Percentiles rank a stretch among this genome's conserved stretches.
phyloP scores from a whole-genome alignment of 2,113 vertebrate genomes.

The Eurypyga helias region DNA sequence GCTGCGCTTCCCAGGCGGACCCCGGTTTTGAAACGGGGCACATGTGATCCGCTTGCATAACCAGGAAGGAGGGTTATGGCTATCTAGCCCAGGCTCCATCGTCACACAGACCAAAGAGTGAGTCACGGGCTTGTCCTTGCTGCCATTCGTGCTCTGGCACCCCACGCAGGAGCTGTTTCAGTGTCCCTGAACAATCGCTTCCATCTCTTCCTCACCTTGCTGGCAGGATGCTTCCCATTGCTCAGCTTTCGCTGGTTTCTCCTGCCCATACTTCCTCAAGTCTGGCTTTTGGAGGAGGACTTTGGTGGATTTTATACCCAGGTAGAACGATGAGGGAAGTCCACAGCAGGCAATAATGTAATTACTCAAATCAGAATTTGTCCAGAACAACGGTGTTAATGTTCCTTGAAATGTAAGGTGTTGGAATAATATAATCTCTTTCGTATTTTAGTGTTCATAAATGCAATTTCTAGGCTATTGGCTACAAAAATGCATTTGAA shows the following conservation, averaged over 20 bases:
- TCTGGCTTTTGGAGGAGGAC: not conserved
- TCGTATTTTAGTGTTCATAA: not conserved
- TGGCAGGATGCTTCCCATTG: not conserved
- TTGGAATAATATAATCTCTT: not conserved
- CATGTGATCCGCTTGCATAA: not conserved
- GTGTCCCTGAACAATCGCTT: not conserved
- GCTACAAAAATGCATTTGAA: not conserved
- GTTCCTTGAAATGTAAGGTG: not conserved
- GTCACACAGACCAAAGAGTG: not conserved
- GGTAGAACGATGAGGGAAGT: not conserved
- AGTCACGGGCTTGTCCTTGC: not conserved
- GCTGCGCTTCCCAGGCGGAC: not conserved
- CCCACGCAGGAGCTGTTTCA: not conserved
- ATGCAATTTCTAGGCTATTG: not conserved
- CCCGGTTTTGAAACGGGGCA: not conserved
- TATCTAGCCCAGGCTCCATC: not conserved
- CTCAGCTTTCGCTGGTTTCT: not conserved
- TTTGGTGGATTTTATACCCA: not conserved
- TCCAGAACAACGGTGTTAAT: not conserved
- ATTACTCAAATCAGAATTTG: not conserved
- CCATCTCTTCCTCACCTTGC: not conserved
- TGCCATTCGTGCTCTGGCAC: not conserved
- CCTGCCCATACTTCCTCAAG: not conserved
- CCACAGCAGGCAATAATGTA: not conserved
- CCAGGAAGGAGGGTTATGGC: not conserved